phyloP scores from a whole-genome alignment of 1,140 invertebrate species.

The Heterodera schachtii region DNA sequence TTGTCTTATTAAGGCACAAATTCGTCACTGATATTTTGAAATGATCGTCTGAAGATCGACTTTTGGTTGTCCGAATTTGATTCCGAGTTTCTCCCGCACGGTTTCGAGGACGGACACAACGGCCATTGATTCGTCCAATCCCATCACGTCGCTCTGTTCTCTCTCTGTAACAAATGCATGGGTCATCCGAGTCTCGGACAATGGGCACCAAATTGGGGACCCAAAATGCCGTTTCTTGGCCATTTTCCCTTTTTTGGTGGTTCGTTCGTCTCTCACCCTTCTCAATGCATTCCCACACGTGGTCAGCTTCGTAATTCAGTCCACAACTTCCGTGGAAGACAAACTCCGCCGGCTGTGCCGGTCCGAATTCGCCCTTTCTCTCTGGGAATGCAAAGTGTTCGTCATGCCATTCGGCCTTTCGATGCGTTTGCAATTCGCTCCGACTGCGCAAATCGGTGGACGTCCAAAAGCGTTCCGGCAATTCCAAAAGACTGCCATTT shows the following conservation, averaged over 20 bases:
- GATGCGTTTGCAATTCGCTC: not conserved
- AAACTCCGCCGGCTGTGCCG: not conserved
- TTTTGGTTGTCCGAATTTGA: not conserved
- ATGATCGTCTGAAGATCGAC: not conserved
- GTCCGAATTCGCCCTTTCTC: not conserved
- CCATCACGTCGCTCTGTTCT: conserved; percentile 19
- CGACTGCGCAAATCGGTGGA: not conserved
- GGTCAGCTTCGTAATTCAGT: conserved; percentile 76
- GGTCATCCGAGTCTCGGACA: too few relatives aligned
- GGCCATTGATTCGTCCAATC: conserved; percentile 9
- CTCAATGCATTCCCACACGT: conserved; percentile 74
- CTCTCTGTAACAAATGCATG: not conserved
- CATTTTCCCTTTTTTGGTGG: too few relatives aligned
- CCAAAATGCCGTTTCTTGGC: too few relatives aligned
- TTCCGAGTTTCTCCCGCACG: not conserved
- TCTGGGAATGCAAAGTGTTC: not conserved
- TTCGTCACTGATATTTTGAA: not conserved
- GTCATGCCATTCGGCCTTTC: not conserved
- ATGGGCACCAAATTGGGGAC: too few relatives aligned
- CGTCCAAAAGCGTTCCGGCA: not conserved
- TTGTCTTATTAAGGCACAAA: too few relatives aligned
- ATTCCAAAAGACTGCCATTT: not conserved
- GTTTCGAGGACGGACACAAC: conserved; percentile 5
- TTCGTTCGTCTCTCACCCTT: too few relatives aligned
- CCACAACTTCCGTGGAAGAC: conserved; percentile 75